Base-by-base conservation (phyloP, 2,113 vertebrate species). In the human region DNA sequence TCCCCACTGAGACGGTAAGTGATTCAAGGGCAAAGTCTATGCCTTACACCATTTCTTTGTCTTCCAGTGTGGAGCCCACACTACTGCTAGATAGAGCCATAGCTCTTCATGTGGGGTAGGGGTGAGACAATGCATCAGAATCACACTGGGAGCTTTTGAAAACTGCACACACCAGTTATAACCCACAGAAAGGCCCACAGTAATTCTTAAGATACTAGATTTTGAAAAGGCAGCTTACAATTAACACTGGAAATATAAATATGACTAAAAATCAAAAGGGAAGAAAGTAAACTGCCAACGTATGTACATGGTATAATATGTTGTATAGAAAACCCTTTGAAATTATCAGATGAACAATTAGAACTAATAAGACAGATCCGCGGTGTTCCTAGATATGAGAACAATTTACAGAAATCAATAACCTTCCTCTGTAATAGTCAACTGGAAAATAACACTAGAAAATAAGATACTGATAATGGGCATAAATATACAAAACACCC, bases 1-100 rank as follows among this genome's bases (percentile, higher is more conserved):
- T 93, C 68, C 95, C 93, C 20, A 80, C 94, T 80, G 94, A 96
- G 93, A 92, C 32, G 91, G 52, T 81, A 86, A 95, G 79, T 82
- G 87, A 96, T 89, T 95, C 73, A 75, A 93, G 82, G 80, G 92
- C 43, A 64, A 84, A 92, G 70, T 86, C 90, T 81, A 2, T 76
- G 64, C 30, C 45, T 94, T 64, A 45, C 14, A 87, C 59, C 18
- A 4, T 83, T 89, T 97, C 27, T 90, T 92, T 80, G 38, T 86
- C 92, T 92, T 87, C 43, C 66, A 78, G 4, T 18, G 72, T 73
- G 68, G 86, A 96, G 55, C 35, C 80, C 73, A 87, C 32, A 87
- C 8, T 50, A 86, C 4, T 76, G 45, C 52, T 79, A 75, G 76
- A 16, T 57, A 68, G 70, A 78, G 35, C 61, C 61, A 40, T 48